These are phyloP conservation scores for Empis livida DNA, from an alignment of 2,888 invertebrate genomes.

Conservation along the genomic window DNA sequence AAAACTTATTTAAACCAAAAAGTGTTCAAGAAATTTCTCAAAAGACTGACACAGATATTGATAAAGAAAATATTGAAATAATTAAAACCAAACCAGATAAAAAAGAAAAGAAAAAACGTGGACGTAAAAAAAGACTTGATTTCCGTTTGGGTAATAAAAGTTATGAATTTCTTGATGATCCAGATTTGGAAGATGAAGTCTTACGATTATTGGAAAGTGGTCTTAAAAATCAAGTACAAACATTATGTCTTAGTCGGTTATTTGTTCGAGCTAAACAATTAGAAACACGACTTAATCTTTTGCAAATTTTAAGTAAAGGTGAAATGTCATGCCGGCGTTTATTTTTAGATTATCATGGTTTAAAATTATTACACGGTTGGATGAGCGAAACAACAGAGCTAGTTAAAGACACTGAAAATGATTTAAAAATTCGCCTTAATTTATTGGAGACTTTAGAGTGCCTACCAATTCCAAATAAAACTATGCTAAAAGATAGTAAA, in stretches of 20 bases:
- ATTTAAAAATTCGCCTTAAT: conserved; percentile 45
- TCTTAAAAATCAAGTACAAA: conserved; percentile 79
- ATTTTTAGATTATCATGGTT: conserved; percentile 88
- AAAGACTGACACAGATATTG: background rate
- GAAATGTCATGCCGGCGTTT: conserved; percentile 72
- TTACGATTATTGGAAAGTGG: conserved; percentile 64
- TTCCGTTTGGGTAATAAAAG: conserved; percentile 24
- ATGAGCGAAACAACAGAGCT: conserved; percentile 52
- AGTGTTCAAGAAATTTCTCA: background rate
- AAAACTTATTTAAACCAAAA: background rate
- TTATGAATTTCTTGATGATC: conserved; percentile 47
- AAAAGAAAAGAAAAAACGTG: conserved; percentile 25
- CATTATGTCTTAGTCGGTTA: conserved; percentile 74
- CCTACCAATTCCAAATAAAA: conserved; percentile 86
- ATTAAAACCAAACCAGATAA: conserved; percentile 6
- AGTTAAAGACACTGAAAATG: conserved; percentile 13
- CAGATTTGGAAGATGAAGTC: conserved; percentile 73
- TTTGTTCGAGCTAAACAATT: conserved; percentile 85
- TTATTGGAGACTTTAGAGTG: conserved; percentile 67
- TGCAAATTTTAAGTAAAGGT: conserved; percentile 65
- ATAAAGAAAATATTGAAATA: conserved; percentile 4
- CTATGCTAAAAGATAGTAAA: conserved; percentile 83
- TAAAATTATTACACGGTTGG: conserved; percentile 84
- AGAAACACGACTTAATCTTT: conserved; percentile 58
- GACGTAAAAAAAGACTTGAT: conserved; percentile 12